Evolutionary conservation across 1,140 invertebrate species (phyloP), one percentile per base, ranked within the genome.

Genomic region (Lerema accius): DNA sequence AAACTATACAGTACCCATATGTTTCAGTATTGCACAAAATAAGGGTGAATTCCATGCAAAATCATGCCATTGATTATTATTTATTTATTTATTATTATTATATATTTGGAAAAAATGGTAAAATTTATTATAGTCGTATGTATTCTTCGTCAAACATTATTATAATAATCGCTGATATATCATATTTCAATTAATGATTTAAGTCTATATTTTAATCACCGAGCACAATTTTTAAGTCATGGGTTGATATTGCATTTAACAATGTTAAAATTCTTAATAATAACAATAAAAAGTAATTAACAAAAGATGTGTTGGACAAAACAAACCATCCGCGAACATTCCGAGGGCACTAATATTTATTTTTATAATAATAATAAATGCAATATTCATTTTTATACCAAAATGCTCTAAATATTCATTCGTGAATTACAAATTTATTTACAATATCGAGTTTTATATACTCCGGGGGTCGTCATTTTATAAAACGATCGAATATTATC

Each of bases 191-290:
- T 55, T 55, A 48, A 28, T 26, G 19, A 40, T 32, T 48, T 49
- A 61, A 56, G 13, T 50, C 45, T 42, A 67, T 60, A 49, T 70
- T 68, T 62, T 15, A 73, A 76, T 78, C 67, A 76, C 49, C 66
- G 60, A 62, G 67, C 69, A 79, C 67, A 81, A 82, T 82, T 67
- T 49, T 67, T 50, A 70, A 71, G 46, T 76, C 65, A 70, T 72
- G 67, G 74, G 69, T 62, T 73, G 77, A 78, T 81, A 88, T 87
- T 89, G 82, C 78, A 82, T 68, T 82, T 78, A 89, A 90, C 86
- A 90, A 88, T 76, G 75, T 90, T 88, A 90, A 88, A 90, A 86
- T 80, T 90, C 85, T 87, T 90, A 89, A 86, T 89, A 86, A 89
- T 88, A 89, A 89, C 86, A 89, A 89, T 89, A 89, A 89, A 87